Evolutionary conservation across 2,888 invertebrate genomes (phyloP), one percentile per base, ranked within the genome.

Genomic region (Polyommatus icarus): DNA sequence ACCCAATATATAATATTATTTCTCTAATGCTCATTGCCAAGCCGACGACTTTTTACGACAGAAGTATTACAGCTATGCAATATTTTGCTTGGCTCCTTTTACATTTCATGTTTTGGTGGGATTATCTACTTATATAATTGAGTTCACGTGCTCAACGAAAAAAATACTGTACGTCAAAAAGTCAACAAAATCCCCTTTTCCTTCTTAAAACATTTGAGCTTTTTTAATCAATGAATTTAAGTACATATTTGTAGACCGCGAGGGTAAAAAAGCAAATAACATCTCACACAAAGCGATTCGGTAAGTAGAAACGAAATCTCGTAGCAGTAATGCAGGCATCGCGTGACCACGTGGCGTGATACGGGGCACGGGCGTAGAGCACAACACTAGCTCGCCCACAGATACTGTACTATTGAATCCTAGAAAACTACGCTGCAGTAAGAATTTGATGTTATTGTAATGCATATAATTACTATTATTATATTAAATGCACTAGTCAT

Each of bases 301-400:
- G 88, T 90, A 88, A 92, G 91, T 91, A 89, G 91, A 89, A 90
- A 89, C 88, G 89, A 92, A 92, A 91, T 92, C 91, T 90, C 88
- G 85, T 85, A 85, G 83, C 86, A 83, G 81, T 88, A 91, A 92
- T 92, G 91, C 87, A 88, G 81, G 84, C 87, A 88, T 93, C 92
- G 92, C 92, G 92, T 93, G 92, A 89, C 76, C 78, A 80, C 81
- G 82, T 88, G 82, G 87, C 88, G 87, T 87, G 87, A 86, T 82
- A 78, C 81, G 78, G 83, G 84, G 84, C 84, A 32, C 67, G 67
- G 67, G 84, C 82, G 85, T 85, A 82, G 83, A 86, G 84, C 84
- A 84, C 84, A 84, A 88, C 88, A 87, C 88, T 87, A 87, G 87
- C 86, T 84, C 84, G 81, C 81, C 73, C 50, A 72, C 40, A 72